Percentiles rank a stretch among this genome's conserved stretches.
Evolutionary conservation across 1,140 invertebrate species (phyloP).

Genomic region (Macrosteles quadrilineatus): DNA sequence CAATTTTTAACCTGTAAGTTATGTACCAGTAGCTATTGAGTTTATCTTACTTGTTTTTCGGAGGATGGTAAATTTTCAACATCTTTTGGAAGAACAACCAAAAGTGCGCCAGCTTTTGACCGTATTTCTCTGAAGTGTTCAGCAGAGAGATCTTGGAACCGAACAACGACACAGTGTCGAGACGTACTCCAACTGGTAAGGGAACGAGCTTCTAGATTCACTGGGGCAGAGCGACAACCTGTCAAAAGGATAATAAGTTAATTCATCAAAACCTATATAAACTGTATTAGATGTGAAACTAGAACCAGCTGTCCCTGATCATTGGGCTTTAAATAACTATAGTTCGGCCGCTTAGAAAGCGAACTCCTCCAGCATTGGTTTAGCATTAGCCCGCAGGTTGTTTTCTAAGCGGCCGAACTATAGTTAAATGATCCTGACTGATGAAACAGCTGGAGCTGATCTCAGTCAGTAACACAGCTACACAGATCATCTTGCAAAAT

Average conservation of each 20-base stretch:
- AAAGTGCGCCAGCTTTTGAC: constrained; percentile 78
- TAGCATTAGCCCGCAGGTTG: no score
- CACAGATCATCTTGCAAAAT: no score
- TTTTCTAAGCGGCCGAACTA: no score
- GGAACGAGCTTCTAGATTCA: constrained; percentile 88
- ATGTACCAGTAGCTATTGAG: no score
- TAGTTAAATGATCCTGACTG: no score
- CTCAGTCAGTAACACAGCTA: no score
- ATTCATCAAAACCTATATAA: neutral
- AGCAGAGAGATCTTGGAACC: constrained; percentile 74
- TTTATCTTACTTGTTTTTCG: constrained; percentile 66
- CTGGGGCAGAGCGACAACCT: constrained; percentile 79
- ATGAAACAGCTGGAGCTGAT: no score
- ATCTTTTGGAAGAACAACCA: constrained; percentile 80
- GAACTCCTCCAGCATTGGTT: no score
- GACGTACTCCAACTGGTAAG: constrained; percentile 82
- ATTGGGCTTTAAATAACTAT: no score
- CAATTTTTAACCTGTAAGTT: no score
- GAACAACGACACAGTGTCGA: constrained; percentile 83
- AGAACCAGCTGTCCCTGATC: no score
- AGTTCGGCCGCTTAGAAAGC: no score
- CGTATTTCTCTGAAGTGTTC: constrained; percentile 75
- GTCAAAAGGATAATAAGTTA: constrained; percentile 39
- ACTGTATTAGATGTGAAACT: neutral
- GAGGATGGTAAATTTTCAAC: constrained; percentile 64